Conservation (phyloP, 2,888 invertebrate species). For the Junonia oenone region DNA sequence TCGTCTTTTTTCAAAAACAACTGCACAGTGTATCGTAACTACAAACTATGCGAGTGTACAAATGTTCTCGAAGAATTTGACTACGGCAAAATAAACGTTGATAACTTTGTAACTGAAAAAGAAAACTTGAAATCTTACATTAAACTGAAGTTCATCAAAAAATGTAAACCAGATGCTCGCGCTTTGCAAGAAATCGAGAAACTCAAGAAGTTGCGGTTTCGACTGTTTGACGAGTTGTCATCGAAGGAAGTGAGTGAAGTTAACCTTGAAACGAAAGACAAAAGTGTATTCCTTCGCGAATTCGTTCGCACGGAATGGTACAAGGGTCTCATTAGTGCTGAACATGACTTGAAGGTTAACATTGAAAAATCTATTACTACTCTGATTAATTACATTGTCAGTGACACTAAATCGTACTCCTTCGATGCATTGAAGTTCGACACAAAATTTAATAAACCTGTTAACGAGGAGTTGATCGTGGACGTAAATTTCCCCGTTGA, state of each 20-base stretch:
- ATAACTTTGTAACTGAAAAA: slow-evolving; percentile 37
- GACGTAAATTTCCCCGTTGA: slow-evolving; percentile 38
- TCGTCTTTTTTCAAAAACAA: slow-evolving; percentile 35
- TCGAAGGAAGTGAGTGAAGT: slow-evolving; percentile 10
- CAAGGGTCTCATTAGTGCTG: slow-evolving; percentile 25
- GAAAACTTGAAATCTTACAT: slow-evolving; percentile 41
- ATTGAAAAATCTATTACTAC: slow-evolving; percentile 42
- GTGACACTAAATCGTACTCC: slow-evolving; percentile 40
- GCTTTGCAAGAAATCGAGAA: slow-evolving; percentile 39
- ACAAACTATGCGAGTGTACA: slow-evolving; percentile 31
- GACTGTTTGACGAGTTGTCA: slow-evolving; percentile 31
- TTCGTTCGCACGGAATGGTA: slow-evolving; percentile 38
- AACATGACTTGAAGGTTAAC: slow-evolving; percentile 29
- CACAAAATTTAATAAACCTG: slow-evolving; percentile 27
- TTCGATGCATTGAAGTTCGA: slow-evolving; percentile 44
- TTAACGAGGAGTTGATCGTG: slow-evolving; percentile 35
- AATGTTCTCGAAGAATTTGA: slow-evolving; percentile 40
- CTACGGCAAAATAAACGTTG: slow-evolving; percentile 37
- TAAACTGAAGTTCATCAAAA: slow-evolving; percentile 38
- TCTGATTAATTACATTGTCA: slow-evolving; percentile 45
- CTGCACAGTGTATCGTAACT: slow-evolving; percentile 38
- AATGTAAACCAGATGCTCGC: slow-evolving; percentile 24
- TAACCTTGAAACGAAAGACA: slow-evolving; percentile 35
- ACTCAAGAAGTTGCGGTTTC: slow-evolving; percentile 34
- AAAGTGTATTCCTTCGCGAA: slow-evolving; percentile 30